A percentile compares a stretch with the other conserved stretches of the same genome.
Conservation (phyloP, 2,888 invertebrate genomes). For the Noctua janthina region DNA sequence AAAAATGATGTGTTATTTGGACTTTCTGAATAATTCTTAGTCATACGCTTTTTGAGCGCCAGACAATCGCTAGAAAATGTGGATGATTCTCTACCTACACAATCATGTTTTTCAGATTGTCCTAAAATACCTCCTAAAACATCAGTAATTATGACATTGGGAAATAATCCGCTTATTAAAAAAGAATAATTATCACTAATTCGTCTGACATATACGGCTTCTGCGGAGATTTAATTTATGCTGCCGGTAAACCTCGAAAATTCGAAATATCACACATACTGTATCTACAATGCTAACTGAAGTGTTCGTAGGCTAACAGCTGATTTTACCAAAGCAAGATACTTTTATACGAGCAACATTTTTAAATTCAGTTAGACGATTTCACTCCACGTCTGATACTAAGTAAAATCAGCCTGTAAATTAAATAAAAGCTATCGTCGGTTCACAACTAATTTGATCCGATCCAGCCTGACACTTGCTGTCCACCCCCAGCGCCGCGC, state of each 20-base stretch:
- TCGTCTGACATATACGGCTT: constrained; percentile 35
- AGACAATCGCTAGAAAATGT: background rate
- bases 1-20: constrained; percentile 16
- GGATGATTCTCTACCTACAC: background rate
- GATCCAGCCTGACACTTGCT: background rate
- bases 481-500: too few relatives aligned
- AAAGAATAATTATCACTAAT: constrained; percentile 32
- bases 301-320: background rate
- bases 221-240: constrained; percentile 27
- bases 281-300: background rate
- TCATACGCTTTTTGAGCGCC: background rate
- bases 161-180: constrained; percentile 44
- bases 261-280: background rate
- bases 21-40: background rate
- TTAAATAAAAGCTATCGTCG: background rate
- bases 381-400: too few relatives aligned
- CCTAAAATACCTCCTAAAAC: background rate
- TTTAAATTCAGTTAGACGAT: background rate
- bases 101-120: too few relatives aligned
- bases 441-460: background rate
- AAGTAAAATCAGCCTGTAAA: background rate
- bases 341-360: background rate
- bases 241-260: background rate
- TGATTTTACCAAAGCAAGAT: background rate
- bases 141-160: constrained; percentile 35